Evolutionary conservation across 2,797 vertebrate genomes (phyloP).

Genomic region (Atherinosoma microstoma): DNA sequence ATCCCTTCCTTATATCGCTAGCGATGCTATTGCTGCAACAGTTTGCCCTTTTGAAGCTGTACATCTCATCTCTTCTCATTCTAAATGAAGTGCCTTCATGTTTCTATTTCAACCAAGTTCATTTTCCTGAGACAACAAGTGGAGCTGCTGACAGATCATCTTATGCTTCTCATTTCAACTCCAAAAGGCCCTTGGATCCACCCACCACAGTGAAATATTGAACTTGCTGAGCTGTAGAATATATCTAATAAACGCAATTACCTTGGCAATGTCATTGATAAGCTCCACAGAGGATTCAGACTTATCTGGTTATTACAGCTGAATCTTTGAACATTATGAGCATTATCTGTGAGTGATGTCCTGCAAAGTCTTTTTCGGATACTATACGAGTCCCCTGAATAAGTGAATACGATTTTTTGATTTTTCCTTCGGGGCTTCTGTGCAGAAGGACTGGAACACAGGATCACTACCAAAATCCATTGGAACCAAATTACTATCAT

Average conservation of each 20-base stretch:
- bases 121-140: constrained; percentile 34
- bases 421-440: constrained; percentile 11
- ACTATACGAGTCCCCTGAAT: constrained; percentile 37
- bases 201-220: constrained; percentile 49
- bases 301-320: constrained; percentile 61
- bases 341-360: constrained; percentile 60
- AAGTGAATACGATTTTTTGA: constrained; percentile 13
- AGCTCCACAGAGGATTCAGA: constrained; percentile 49
- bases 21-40: constrained; percentile 18
- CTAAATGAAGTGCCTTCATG: constrained; percentile 44
- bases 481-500: constrained; percentile 26
- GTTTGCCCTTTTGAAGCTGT: constrained; percentile 43
- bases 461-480: constrained; percentile 27
- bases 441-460: constrained; percentile 3
- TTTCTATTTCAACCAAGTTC: constrained; percentile 36
- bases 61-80: constrained; percentile 33
- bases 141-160: constrained; percentile 37
- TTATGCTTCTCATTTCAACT: constrained; percentile 43
- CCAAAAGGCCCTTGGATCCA: constrained; percentile 54
- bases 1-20: constrained; percentile 16
- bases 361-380: constrained; percentile 53
- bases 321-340: constrained; percentile 57
- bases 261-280: constrained; percentile 65
- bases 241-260: constrained; percentile 58
- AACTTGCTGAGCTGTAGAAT: constrained; percentile 42